phyloP scores from a whole-genome alignment of 1,140 invertebrate genomes.

The Carposina sasakii region DNA sequence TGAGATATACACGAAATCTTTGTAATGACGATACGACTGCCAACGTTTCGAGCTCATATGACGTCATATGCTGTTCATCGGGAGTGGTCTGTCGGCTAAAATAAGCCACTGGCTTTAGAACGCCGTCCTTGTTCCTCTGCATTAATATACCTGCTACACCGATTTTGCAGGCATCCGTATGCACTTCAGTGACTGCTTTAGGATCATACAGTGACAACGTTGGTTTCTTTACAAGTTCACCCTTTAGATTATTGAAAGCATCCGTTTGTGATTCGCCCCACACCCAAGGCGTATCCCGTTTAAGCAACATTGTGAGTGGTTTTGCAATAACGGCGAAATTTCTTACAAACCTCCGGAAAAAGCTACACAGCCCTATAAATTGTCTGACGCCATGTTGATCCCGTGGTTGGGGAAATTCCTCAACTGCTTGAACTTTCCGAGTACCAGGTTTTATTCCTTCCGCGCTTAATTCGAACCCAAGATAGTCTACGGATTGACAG shows the following conservation, averaged over 20 bases:
- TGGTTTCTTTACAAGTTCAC: constrained; percentile 1
- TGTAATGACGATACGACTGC: constrained; percentile 27
- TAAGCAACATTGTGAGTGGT: constrained; percentile 29
- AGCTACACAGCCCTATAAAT: constrained; percentile 37
- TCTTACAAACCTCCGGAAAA: constrained; percentile 30
- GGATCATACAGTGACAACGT: neutral
- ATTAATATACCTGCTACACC: constrained; percentile 40
- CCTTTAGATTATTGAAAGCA: constrained; percentile 27
- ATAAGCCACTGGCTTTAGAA: constrained; percentile 37
- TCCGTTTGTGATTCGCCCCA: constrained; percentile 34
- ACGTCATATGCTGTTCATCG: constrained; percentile 33
- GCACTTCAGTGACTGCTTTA: neutral
- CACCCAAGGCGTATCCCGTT: constrained; percentile 24
- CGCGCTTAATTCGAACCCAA: constrained; percentile 20
- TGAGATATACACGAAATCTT: constrained; percentile 33
- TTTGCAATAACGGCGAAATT: constrained; percentile 28
- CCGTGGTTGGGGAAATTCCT: constrained; percentile 18
- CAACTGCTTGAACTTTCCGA: constrained; percentile 26
- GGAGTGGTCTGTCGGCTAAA: constrained; percentile 34
- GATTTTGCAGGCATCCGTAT: constrained; percentile 26
- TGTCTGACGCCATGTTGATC: constrained; percentile 31
- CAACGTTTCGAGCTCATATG: constrained; percentile 42
- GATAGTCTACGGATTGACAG: constrained; percentile 16
- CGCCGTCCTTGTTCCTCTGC: constrained; percentile 32
- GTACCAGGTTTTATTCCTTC: constrained; percentile 23